Percentiles rank a stretch among this genome's conserved stretches.
Evolutionary conservation across 2,113 vertebrate species (phyloP).

Genomic region (Tapirus terrestris): DNA sequence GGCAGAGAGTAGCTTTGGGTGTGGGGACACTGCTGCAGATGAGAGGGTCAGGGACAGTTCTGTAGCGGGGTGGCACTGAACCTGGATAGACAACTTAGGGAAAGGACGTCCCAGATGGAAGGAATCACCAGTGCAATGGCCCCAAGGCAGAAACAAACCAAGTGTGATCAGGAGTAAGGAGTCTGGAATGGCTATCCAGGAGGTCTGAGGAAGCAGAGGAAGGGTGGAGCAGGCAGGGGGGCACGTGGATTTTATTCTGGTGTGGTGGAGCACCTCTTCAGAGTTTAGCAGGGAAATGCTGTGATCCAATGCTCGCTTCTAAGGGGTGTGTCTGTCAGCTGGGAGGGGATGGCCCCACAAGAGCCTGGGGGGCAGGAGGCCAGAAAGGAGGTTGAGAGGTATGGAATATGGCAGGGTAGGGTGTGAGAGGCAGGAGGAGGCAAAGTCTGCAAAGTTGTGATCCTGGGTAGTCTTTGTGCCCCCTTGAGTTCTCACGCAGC

Average conservation of each 20-base stretch:
- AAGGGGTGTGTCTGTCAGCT: neutral
- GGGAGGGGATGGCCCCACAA: neutral
- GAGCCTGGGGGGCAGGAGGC: neutral
- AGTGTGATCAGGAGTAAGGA: neutral
- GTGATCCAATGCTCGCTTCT: neutral
- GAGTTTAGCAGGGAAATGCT: neutral
- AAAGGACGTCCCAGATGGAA: neutral
- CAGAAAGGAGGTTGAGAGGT: neutral
- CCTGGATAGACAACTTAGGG: neutral
- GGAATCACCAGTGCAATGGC: neutral
- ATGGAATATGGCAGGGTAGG: neutral
- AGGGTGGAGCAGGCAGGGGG: neutral
- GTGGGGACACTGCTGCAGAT: neutral
- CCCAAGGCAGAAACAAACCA: neutral
- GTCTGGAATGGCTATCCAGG: neutral
- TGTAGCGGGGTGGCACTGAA: neutral
- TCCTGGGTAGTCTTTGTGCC: accelerated
- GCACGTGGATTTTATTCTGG: neutral
- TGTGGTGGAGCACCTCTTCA: neutral
- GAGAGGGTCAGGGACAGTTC: neutral
- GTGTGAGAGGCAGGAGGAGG: neutral
- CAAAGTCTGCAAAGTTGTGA: neutral
- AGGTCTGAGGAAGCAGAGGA: neutral
- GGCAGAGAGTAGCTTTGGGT: neutral
- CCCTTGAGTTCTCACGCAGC: neutral